These are phyloP conservation scores for Arctopsyche grandis DNA, from an alignment of 1,140 invertebrate genomes.

Conservation along the genomic window DNA sequence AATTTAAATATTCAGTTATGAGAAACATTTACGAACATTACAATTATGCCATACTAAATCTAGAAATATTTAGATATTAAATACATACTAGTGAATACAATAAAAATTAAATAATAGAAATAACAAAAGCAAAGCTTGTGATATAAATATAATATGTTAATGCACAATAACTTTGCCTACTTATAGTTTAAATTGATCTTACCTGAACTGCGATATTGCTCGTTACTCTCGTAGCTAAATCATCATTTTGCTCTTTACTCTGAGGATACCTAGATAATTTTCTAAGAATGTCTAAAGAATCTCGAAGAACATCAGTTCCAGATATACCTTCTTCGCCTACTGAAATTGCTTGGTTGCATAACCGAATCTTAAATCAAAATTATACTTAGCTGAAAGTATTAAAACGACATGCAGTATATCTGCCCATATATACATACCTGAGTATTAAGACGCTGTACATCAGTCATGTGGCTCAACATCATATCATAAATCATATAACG, in stretches of 20 bases:
- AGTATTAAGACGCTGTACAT: slow-evolving; percentile 47
- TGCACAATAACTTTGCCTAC: not conserved
- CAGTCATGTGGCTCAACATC: slow-evolving; percentile 49
- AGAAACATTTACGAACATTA: too few relatives aligned
- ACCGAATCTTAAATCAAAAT: slow-evolving; percentile 36
- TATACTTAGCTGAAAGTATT: slow-evolving; percentile 11
- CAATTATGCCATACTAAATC: too few relatives aligned
- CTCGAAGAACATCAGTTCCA: slow-evolving; percentile 41
- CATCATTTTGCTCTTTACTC: slow-evolving; percentile 32
- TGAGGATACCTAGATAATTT: slow-evolving; percentile 16
- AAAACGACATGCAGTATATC: too few relatives aligned
- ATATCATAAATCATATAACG: slow-evolving; percentile 48
- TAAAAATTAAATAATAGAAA: too few relatives aligned
- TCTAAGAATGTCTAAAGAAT: slow-evolving; percentile 41
- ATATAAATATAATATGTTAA: not conserved
- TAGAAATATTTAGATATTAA: too few relatives aligned
- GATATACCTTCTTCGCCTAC: slow-evolving; percentile 11
- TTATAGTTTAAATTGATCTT: not conserved
- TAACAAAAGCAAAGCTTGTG: too few relatives aligned
- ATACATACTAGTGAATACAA: too few relatives aligned
- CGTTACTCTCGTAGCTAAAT: slow-evolving; percentile 44
- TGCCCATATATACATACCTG: slow-evolving; percentile 36
- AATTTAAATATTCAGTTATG: too few relatives aligned
- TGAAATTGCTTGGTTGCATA: slow-evolving; percentile 40
- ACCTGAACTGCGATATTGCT: slow-evolving; percentile 49